Conservation (phyloP, 2,113 vertebrate genomes). For the Vidua macroura region DNA sequence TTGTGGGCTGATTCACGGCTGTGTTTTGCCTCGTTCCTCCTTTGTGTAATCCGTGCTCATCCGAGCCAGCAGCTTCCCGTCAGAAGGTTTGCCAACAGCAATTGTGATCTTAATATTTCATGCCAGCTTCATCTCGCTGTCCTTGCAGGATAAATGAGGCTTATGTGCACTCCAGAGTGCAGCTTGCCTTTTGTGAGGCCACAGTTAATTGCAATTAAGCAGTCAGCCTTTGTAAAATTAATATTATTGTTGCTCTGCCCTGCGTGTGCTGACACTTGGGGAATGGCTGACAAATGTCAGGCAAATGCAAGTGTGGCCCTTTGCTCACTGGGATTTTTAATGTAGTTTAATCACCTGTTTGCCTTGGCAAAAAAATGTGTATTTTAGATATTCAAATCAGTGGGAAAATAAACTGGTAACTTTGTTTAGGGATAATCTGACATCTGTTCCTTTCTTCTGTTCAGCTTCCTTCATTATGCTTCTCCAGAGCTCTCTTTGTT, state of each 20-base stretch:
- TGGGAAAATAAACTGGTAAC: conserved; percentile 44
- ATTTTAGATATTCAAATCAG: conserved; percentile 58
- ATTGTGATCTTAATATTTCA: conserved; percentile 65
- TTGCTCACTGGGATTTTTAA: conserved; percentile 22
- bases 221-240: background rate
- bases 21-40: conserved; percentile 10
- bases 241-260: background rate
- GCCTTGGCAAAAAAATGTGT: conserved; percentile 51
- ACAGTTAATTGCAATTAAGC: conserved; percentile 24
- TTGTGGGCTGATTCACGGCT: conserved; percentile 15
- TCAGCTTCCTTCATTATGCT: conserved; percentile 24
- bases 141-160: conserved; percentile 36
- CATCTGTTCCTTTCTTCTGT: conserved; percentile 56
- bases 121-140: conserved; percentile 61
- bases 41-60: conserved; percentile 39
- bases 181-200: conserved; percentile 29
- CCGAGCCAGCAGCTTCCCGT: conserved; percentile 38
- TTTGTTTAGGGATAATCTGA: conserved; percentile 43
- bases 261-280: background rate
- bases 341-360: conserved; percentile 69
- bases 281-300: background rate
- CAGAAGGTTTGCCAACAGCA: conserved; percentile 67
- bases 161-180: background rate
- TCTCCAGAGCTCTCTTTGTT: conserved; percentile 50
- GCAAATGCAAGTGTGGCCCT: background rate